A percentile compares a stretch with the other conserved stretches of the same genome.
These are phyloP conservation scores for Benthosema pterotum DNA, from an alignment of 2,797 vertebrate genomes.

Conservation along the genomic window DNA sequence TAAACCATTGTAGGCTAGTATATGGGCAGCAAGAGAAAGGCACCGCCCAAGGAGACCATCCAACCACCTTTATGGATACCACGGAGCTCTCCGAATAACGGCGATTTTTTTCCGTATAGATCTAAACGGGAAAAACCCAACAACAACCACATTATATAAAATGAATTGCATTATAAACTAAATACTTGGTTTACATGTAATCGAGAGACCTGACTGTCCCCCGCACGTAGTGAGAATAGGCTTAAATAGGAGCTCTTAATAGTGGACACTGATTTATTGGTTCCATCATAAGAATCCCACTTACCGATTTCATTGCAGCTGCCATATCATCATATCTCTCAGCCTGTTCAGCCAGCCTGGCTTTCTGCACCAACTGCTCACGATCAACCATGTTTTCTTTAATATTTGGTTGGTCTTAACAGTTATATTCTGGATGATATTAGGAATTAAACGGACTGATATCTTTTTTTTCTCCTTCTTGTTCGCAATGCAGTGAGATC, in stretches of 20 bases:
- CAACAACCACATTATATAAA: background rate
- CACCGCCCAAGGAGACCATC: constrained; percentile 81
- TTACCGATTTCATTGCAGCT: constrained; percentile 99
- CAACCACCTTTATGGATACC: constrained; percentile 25
- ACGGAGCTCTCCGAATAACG: constrained; percentile 16
- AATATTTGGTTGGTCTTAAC: constrained; percentile 51
- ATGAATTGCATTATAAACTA: too few species aligned
- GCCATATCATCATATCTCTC: constrained; percentile 99
- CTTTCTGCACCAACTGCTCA: constrained; percentile 99
- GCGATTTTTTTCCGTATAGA: too few species aligned
- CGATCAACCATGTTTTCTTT: constrained; percentile 96
- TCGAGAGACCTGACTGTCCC: background rate
- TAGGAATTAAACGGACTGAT: constrained; percentile 55
- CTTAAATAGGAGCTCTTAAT: background rate
- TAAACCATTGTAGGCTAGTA: constrained; percentile 25
- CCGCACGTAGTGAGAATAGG: background rate
- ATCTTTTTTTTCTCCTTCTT: too few species aligned
- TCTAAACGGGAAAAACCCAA: too few species aligned
- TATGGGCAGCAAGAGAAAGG: constrained; percentile 63
- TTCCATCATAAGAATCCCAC: constrained; percentile 62
- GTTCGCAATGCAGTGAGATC: constrained; percentile 78
- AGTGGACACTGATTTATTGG: background rate
- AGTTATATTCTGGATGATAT: constrained; percentile 52
- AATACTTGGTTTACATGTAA: background rate
- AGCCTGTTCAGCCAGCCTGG: constrained; percentile 98